phyloP scores from a whole-genome alignment of 2,113 vertebrate genomes.

The Pelobates fuscus region DNA sequence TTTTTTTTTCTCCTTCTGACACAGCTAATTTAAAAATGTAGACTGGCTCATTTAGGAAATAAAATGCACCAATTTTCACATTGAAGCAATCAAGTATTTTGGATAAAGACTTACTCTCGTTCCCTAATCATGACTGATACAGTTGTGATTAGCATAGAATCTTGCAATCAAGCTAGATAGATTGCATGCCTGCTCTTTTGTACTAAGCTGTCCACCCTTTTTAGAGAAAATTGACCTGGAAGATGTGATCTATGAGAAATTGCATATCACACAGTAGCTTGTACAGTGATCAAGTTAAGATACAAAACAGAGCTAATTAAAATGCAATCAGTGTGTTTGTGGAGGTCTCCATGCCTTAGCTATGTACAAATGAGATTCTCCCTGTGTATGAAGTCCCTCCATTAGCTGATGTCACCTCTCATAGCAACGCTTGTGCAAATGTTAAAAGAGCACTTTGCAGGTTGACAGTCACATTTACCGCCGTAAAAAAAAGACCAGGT shows the following conservation, averaged over 20 bases:
- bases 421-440: conserved; percentile 50
- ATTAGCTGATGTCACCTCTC: conserved; percentile 58
- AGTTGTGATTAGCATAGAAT: conserved; percentile 52
- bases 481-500: conserved; percentile 42
- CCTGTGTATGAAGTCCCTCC: conserved; percentile 54
- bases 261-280: conserved; percentile 45
- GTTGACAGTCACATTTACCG: conserved; percentile 59
- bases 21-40: conserved; percentile 31
- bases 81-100: conserved; percentile 12
- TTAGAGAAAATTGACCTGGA: conserved; percentile 50
- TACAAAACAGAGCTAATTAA: conserved; percentile 56
- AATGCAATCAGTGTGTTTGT: conserved; percentile 55
- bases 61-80: conserved; percentile 21
- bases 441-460: conserved; percentile 52
- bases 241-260: conserved; percentile 34
- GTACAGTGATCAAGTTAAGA: conserved; percentile 53
- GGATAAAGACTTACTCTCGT: conserved; percentile 24
- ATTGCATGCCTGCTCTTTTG: neutral
- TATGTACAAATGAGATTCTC: conserved; percentile 56
- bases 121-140: conserved; percentile 55
- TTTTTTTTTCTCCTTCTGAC: conserved; percentile 15
- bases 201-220: conserved; percentile 51
- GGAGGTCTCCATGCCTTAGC: conserved; percentile 47
- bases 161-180: conserved; percentile 50
- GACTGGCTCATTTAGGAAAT: conserved; percentile 40